phyloP scores from a whole-genome alignment of 2,888 invertebrate genomes.

The Eristalis pertinax region DNA sequence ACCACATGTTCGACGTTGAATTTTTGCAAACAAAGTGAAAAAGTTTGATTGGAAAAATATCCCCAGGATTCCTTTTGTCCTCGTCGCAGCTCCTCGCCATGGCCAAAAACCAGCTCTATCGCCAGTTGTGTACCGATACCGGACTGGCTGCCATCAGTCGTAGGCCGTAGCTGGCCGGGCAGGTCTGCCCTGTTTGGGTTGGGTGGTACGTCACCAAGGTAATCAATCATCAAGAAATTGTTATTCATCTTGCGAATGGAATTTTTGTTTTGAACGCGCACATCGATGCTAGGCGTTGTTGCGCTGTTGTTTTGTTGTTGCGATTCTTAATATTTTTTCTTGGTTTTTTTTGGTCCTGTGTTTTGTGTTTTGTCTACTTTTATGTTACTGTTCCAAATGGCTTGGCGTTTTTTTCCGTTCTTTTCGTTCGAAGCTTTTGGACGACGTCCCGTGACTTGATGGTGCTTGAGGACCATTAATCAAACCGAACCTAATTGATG shows the following conservation, averaged over 20 bases:
- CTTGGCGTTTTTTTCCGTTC: neutral
- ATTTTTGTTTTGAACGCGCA: conserved; percentile 34
- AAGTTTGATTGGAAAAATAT: conserved; percentile 66
- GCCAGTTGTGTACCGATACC: neutral
- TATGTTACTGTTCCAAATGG: neutral
- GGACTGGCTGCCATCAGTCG: neutral
- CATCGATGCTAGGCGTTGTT: conserved; percentile 1
- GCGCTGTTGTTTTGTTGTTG: conserved; percentile 8
- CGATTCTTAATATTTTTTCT: neutral
- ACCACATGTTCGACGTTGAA: conserved; percentile 26
- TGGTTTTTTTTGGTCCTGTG: conserved; percentile 1
- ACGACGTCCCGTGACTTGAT: conserved; percentile 26
- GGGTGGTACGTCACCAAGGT: conserved; percentile 25
- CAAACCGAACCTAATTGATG: conserved; percentile 35
- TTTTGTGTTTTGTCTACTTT: neutral
- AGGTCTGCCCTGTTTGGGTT: neutral
- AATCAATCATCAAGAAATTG: conserved; percentile 60
- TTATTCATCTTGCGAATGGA: conserved; percentile 55
- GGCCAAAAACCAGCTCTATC: neutral
- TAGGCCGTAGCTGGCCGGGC: neutral
- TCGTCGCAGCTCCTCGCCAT: neutral
- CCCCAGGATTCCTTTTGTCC: conserved; percentile 48
- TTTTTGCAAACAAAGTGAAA: conserved; percentile 40
- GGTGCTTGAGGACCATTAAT: conserved; percentile 30
- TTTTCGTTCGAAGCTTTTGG: neutral